Conservation (phyloP, 2,113 vertebrate genomes). For the Cottus gobio region DNA sequence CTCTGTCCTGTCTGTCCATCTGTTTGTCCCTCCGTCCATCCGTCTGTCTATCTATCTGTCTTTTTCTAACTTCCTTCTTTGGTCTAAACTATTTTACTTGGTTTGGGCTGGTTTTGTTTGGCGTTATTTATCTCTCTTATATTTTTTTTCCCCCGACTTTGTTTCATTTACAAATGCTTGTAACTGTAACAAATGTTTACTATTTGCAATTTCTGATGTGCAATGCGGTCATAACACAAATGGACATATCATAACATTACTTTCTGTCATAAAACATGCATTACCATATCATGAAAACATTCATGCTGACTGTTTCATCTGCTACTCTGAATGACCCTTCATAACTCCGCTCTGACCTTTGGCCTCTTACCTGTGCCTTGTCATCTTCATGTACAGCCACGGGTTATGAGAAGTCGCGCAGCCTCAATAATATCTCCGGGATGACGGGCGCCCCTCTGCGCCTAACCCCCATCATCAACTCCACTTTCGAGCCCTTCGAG, state of each 20-base stretch:
- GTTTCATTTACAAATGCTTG: constrained; percentile 67
- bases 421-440: constrained; percentile 94
- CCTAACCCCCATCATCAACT: constrained; percentile 88
- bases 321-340: constrained; percentile 30
- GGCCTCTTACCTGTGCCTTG: constrained; percentile 36
- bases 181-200: constrained; percentile 68
- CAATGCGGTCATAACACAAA: constrained; percentile 60
- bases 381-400: constrained; percentile 68
- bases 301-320: constrained; percentile 21
- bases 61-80: constrained; percentile 73
- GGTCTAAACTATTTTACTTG: constrained; percentile 59
- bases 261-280: constrained; percentile 31
- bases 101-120: constrained; percentile 64
- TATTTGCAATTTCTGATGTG: constrained; percentile 65
- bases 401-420: constrained; percentile 95
- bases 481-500: constrained; percentile 84
- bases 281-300: constrained; percentile 21
- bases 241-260: constrained; percentile 31
- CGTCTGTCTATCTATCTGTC: constrained; percentile 69
- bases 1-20: constrained; percentile 75
- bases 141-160: constrained; percentile 35
- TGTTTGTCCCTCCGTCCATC: constrained; percentile 73
- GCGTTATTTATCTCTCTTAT: constrained; percentile 12
- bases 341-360: constrained; percentile 39
- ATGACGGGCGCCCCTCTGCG: constrained; percentile 88